These are phyloP conservation scores for Prionailurus bengalensis DNA, from an alignment of 2,113 vertebrate genomes.

Conservation along the genomic window DNA sequence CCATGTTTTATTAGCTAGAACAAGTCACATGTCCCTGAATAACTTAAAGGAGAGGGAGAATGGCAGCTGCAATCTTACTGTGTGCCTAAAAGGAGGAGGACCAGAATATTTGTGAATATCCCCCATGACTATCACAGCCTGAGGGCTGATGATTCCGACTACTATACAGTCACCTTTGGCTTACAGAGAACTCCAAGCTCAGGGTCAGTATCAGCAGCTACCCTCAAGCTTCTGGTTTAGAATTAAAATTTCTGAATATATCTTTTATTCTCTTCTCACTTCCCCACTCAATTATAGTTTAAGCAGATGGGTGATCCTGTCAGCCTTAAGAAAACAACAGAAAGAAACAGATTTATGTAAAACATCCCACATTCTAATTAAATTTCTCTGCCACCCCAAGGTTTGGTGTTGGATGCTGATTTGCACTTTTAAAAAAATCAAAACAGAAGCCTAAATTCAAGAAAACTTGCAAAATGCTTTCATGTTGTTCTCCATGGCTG, in stretches of 20 bases:
- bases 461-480: conserved; percentile 63
- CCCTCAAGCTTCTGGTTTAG: neutral
- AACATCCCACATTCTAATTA: conserved; percentile 70
- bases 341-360: conserved; percentile 70
- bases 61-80: neutral
- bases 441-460: conserved; percentile 60
- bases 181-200: neutral
- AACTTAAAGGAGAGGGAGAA: neutral
- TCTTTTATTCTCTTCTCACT: conserved; percentile 23
- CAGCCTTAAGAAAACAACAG: conserved; percentile 62
- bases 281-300: conserved; percentile 67
- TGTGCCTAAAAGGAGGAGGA: neutral
- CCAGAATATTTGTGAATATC: neutral
- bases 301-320: conserved; percentile 70
- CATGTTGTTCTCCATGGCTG: conserved; percentile 45
- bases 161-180: neutral
- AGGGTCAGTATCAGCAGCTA: conserved; percentile 31
- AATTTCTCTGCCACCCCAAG: conserved; percentile 62
- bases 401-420: conserved; percentile 71
- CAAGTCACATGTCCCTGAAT: neutral
- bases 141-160: neutral
- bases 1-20: neutral
- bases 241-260: conserved; percentile 55
- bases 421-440: conserved; percentile 71
- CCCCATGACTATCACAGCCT: neutral